Conservation (phyloP, 2,113 vertebrate species). For the Platichthys flesus region DNA sequence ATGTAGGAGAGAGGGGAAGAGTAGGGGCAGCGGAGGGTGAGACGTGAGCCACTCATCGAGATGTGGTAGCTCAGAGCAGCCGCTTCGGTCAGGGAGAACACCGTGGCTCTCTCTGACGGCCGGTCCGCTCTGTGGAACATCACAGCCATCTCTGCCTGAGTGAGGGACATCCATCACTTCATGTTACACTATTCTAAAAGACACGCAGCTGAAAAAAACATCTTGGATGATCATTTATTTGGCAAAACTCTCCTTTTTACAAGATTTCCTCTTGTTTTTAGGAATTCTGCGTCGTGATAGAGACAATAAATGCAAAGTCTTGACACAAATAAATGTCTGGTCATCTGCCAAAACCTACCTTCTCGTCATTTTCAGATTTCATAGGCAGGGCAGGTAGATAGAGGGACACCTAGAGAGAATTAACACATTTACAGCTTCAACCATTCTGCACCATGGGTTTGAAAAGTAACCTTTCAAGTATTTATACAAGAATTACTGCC, state of each 20-base stretch:
- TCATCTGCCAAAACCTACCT: not conserved
- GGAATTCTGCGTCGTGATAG: not conserved
- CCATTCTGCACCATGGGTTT: not conserved
- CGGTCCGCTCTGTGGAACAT: constrained; percentile 34
- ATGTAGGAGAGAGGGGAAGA: constrained; percentile 51
- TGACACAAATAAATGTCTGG: not conserved
- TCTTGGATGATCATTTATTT: too few species aligned
- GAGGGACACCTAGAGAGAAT: constrained; percentile 56
- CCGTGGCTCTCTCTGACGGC: not conserved
- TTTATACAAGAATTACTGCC: too few species aligned
- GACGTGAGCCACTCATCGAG: constrained; percentile 14
- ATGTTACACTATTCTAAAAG: not conserved
- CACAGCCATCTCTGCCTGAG: constrained; percentile 32
- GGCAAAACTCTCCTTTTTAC: too few species aligned
- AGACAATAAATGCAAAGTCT: not conserved
- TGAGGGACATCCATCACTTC: not conserved
- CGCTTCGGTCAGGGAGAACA: constrained; percentile 24
- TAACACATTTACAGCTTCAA: not conserved
- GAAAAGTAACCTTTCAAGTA: not conserved
- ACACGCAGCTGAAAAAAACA: not conserved
- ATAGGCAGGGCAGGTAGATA: not conserved
- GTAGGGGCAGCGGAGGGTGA: constrained; percentile 58
- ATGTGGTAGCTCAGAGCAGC: constrained; percentile 53
- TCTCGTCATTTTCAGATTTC: not conserved
- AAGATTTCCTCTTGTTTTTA: not conserved